Conservation (phyloP, 2,888 invertebrate genomes). For the Apocheima hispidaria region DNA sequence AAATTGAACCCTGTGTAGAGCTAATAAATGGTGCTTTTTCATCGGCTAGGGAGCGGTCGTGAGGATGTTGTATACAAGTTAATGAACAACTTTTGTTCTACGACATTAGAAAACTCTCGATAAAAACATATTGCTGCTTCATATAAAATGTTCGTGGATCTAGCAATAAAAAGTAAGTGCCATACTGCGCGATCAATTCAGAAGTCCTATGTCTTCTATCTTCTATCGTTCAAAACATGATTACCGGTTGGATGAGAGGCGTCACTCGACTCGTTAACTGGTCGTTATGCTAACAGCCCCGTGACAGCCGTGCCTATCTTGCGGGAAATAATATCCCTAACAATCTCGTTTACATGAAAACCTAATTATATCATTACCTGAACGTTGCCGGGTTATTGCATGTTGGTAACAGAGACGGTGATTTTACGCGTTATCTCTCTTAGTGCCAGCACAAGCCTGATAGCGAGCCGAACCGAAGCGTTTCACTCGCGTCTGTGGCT, state of each 20-base stretch:
- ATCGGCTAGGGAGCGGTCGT: too few species aligned
- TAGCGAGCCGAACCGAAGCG: neutral
- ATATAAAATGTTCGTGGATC: too few species aligned
- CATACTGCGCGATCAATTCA: too few species aligned
- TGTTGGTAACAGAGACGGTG: conserved; percentile 4
- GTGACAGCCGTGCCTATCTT: conserved; percentile 39
- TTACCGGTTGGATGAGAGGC: conserved; percentile 25
- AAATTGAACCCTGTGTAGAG: too few species aligned
- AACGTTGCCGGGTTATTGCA: conserved; percentile 20
- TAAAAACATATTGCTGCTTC: too few species aligned
- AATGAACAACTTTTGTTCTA: too few species aligned
- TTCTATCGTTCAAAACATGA: conserved; percentile 29
- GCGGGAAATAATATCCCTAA: conserved; percentile 37
- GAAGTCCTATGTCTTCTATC: conserved; percentile 1
- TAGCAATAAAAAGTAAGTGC: too few species aligned
- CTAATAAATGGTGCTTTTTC: too few species aligned
- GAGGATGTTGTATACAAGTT: too few species aligned
- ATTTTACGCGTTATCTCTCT: conserved; percentile 13
- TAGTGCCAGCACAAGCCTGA: neutral
- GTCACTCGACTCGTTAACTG: conserved; percentile 47
- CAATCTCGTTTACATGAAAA: conserved; percentile 36
- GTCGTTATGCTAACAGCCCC: conserved; percentile 48
- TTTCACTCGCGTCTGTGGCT: neutral
- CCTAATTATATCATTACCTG: conserved; percentile 35
- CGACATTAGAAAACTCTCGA: too few species aligned